Base-by-base conservation (phyloP, 2,888 invertebrate genomes). In the Spisula solida region DNA sequence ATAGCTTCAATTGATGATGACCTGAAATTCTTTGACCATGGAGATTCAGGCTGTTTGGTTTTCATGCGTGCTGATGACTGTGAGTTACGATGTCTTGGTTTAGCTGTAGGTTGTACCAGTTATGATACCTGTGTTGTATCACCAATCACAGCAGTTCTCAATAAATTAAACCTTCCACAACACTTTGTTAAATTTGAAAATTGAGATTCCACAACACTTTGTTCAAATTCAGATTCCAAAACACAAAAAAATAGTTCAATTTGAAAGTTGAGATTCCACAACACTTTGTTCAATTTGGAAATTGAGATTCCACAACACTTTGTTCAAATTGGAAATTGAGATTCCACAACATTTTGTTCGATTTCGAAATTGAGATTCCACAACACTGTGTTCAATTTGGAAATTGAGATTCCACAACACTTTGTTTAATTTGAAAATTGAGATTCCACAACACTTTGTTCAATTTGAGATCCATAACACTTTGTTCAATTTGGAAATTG, bases 91-190 rank as follows among this genome's bases (percentile, higher is more conserved):
- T 90, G 90, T 86, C 51, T 90, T 34, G 90, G 88, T 51, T 18
- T 90, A 70, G 88, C 87, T 25, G 75, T 88, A 14, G 90, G 90
- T 18, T 87, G 80, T 51, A 90, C 90, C 47, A 90, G 90, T 34
- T 90, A 90, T 56, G 86, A 85, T 14, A 87, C 90, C 6, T 91
- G 89, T 86, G 60, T 89, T 20, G 86, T 88, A 8, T 86, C 89
- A 25, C 89, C 91, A 2, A 90, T 90, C 81, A 87, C 88, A 60
- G 78, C 75, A 31, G 88, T 88, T 16, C 82, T 89, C 0, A 56
- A 88, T 29, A 70, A 70, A 41, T n/a, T 86, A n/a, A n/a, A 79
- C 5, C 56, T 79, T 31, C n/a, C 25, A 66, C 25, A 66, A 66
- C 2, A 25, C 60, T 66, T n/a, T 66, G 60, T 66, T 66, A 25